Conservation (phyloP, 2,113 vertebrate species). For the Poeciliopsis turrubarensis region DNA sequence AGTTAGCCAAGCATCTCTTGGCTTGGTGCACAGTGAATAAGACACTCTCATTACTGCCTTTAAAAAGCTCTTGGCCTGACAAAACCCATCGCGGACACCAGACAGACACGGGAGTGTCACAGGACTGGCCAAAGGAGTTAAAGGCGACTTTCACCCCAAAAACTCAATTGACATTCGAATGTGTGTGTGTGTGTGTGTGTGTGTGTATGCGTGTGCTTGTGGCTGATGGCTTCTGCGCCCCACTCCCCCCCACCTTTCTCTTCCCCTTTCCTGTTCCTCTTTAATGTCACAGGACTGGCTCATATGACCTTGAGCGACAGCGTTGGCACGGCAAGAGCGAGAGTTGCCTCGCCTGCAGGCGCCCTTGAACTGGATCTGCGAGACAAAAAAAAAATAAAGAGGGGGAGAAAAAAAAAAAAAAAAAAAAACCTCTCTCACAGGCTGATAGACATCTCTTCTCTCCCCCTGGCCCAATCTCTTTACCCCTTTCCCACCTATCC, state of each 20-base stretch:
- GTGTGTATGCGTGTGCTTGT: constrained; percentile 5
- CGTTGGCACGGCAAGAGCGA: constrained; percentile 87
- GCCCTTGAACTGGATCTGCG: constrained; percentile 99
- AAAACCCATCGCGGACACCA: constrained; percentile 51
- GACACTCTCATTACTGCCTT: constrained; percentile 71
- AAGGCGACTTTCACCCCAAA: constrained; percentile 54
- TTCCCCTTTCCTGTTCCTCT: constrained; percentile 77
- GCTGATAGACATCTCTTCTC: constrained; percentile 98
- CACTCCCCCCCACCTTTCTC: constrained; percentile 7
- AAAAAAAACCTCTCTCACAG: constrained; percentile 87
- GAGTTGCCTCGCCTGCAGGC: constrained; percentile 97
- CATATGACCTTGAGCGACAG: constrained; percentile 95
- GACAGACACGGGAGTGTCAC: constrained; percentile 41
- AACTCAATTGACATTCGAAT: constrained; percentile 42
- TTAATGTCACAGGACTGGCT: constrained; percentile 98
- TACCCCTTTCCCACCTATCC: constrained; percentile 21
- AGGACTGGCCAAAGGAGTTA: constrained; percentile 51
- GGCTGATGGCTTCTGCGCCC: constrained; percentile 57
- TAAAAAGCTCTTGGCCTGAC: constrained; percentile 66
- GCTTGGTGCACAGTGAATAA: constrained; percentile 65
- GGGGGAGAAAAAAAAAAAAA: background rate
- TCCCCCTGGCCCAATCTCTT: constrained; percentile 21
- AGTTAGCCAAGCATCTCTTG: constrained; percentile 91
- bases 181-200: constrained; percentile 36
- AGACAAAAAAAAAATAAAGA: constrained; percentile 88